Percentiles rank a stretch among this genome's conserved stretches.
Conservation (phyloP, 2,888 invertebrate genomes). For the Tortrix viridana region DNA sequence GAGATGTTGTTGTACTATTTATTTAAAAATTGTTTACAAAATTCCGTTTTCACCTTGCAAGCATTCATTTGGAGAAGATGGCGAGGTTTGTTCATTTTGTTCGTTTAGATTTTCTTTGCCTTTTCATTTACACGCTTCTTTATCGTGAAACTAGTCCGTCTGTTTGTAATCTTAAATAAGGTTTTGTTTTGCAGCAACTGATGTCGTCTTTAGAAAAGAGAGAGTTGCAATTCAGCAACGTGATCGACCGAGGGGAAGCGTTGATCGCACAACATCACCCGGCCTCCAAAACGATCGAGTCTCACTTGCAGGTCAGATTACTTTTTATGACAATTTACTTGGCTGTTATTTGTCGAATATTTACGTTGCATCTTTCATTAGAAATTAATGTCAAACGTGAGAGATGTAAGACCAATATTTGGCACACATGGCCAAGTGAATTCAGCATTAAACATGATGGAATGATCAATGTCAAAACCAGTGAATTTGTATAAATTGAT, state of each 20-base stretch:
- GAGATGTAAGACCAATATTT: too few species aligned
- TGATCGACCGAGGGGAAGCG: conserved; percentile 97
- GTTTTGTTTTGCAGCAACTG: conserved; percentile 86
- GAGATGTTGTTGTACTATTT: conserved; percentile 34
- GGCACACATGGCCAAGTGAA: too few species aligned
- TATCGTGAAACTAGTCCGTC: conserved; percentile 23
- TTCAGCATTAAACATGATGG: too few species aligned
- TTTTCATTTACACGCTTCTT: conserved; percentile 50
- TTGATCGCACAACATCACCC: conserved; percentile 97
- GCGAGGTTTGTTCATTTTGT: conserved; percentile 80
- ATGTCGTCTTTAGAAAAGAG: conserved; percentile 98
- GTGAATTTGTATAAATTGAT: too few species aligned
- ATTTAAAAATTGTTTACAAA: conserved; percentile 51
- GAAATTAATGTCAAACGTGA: too few species aligned
- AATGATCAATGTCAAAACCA: too few species aligned
- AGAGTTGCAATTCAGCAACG: conserved; percentile 97
- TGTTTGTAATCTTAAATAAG: conserved; percentile 16
- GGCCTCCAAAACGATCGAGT: conserved; percentile 97
- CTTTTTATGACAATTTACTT: too few species aligned
- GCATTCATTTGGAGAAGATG: conserved; percentile 85
- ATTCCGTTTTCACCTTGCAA: conserved; percentile 70
- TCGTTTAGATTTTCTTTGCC: conserved; percentile 44
- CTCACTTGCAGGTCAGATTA: conserved; percentile 85
- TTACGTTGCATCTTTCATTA: too few species aligned
- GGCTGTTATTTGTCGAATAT: too few species aligned